Base-by-base conservation (phyloP, 2,888 invertebrate genomes). In the Mythimna albipuncta region DNA sequence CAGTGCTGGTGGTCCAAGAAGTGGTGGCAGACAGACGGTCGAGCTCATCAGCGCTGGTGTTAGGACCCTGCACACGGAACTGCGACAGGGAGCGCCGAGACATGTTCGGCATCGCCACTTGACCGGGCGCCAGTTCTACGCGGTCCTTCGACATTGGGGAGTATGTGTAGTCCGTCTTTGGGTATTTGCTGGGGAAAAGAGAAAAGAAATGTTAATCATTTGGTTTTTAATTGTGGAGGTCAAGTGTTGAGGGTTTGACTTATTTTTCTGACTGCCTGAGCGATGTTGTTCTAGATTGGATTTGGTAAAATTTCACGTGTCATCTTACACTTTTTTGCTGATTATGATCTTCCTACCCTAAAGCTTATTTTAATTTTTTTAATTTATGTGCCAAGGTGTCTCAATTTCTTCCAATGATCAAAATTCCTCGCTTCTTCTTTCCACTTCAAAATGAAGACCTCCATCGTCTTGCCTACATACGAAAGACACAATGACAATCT, bases 161-260 rank as follows among this genome's bases (percentile, higher is more conserved):
- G 93, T 99, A 99, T 11, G 98, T 98, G 95, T 98, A 99, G 94
- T 99, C 99, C 77, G 99, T 99, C 95, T 99, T 99, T 7, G 98
- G 98, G 91, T 98, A 98, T 93, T 97, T 97, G 93, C 99, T 99
- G 96, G 21, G 57, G 32, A 78, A 9, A 50, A 50, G 19, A 79
- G 0, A 38, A 47, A 16, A 16, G 7, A 21, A 13, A 6, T n/a
- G 11, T 69, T 35, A 58, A 35, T 26, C 6, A 55, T 6, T 55
- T 26, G 54, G 5, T 11, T 16, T 50, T 6, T 50, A 50, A 50
- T 50, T 19, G 6, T 50, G 6, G 16, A 47, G 1, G 16, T 47
- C 16, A 47, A 16, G 6, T 19, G 6, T 50, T 19, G 7, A 19
- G 4, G 6, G 4, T 19, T 19, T 50, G 19, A 50, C 1, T 2